A percentile compares a stretch with the other conserved stretches of the same genome.
phyloP scores from a whole-genome alignment of 2,113 vertebrate genomes.

The Phalacrocorax carbo region DNA sequence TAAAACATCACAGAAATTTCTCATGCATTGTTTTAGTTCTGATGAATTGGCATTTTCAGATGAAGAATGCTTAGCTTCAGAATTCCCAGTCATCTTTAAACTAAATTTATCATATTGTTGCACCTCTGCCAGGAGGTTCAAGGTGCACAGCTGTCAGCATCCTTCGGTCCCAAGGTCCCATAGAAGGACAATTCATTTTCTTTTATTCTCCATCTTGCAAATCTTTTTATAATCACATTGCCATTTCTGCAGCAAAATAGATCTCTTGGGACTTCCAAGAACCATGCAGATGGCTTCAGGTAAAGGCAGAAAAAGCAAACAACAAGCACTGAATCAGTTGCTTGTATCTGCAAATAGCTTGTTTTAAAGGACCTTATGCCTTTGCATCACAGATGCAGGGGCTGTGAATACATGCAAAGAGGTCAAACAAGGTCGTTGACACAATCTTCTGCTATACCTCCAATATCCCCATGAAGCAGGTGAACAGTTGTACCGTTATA shows the following conservation, averaged over 20 bases:
- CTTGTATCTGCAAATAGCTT: not conserved
- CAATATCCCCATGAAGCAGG: not conserved
- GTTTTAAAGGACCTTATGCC: not conserved
- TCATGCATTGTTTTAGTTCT: not conserved
- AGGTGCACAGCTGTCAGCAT: not conserved
- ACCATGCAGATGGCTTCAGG: not conserved
- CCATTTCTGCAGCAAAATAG: not conserved
- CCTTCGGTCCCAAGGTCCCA: not conserved
- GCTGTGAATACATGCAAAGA: not conserved
- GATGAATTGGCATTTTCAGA: not conserved
- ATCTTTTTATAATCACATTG: not conserved
- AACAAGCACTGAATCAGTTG: not conserved
- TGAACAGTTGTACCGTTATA: not conserved
- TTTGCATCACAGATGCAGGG: not conserved
- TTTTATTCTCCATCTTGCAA: not conserved
- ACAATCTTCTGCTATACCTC: not conserved
- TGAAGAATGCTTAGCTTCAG: not conserved
- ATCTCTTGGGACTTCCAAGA: not conserved
- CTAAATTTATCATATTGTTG: not conserved
- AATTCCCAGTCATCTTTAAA: not conserved
- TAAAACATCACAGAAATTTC: not conserved
- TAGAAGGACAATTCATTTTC: not conserved
- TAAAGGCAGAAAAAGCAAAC: not conserved
- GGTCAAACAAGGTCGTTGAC: not conserved
- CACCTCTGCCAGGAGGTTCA: not conserved